phyloP scores from a whole-genome alignment of 1,140 invertebrate species.

The Drosophila micromelanica region DNA sequence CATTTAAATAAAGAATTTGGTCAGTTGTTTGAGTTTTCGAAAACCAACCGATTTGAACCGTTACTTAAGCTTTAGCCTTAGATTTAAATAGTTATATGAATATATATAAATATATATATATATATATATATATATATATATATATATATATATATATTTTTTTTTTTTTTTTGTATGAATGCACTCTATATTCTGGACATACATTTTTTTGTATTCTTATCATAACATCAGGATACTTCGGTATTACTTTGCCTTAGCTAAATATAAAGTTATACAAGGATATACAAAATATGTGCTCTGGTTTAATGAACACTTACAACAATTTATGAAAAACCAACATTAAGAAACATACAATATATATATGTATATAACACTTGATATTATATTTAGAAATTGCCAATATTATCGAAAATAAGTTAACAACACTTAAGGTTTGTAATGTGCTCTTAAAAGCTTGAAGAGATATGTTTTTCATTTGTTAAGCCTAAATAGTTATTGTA shows the following conservation, averaged over 20 bases:
- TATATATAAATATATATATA: slow-evolving; percentile 16
- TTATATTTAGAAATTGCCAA: slow-evolving; percentile 25
- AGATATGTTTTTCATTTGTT: slow-evolving; percentile 66
- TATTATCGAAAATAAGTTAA: slow-evolving; percentile 50
- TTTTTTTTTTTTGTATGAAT: too few species aligned
- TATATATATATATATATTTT: slow-evolving; percentile 14
- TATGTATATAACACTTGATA: slow-evolving; percentile 3
- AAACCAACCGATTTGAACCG: slow-evolving; percentile 49
- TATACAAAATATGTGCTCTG: slow-evolving; percentile 60
- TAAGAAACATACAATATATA: slow-evolving; percentile 9
- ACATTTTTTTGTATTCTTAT: slow-evolving; percentile 11
- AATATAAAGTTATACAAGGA: slow-evolving; percentile 38
- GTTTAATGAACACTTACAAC: slow-evolving; percentile 36
- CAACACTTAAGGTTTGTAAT: slow-evolving; percentile 61
- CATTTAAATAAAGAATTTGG: slow-evolving; percentile 40
- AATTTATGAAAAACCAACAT: too few species aligned
- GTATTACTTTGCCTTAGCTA: slow-evolving; percentile 6
- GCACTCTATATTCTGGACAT: slow-evolving; percentile 34
- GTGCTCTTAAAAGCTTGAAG: slow-evolving; percentile 57
- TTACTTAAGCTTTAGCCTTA: slow-evolving; percentile 45
- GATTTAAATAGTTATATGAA: background rate
- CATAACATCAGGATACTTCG: slow-evolving; percentile 44
- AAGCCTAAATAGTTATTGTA: slow-evolving; percentile 48
- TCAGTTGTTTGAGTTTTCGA: background rate
- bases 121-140: slow-evolving; percentile 17